Evolutionary conservation across 2,113 vertebrate genomes (phyloP).

Genomic region (Hyperoodon ampullatus): DNA sequence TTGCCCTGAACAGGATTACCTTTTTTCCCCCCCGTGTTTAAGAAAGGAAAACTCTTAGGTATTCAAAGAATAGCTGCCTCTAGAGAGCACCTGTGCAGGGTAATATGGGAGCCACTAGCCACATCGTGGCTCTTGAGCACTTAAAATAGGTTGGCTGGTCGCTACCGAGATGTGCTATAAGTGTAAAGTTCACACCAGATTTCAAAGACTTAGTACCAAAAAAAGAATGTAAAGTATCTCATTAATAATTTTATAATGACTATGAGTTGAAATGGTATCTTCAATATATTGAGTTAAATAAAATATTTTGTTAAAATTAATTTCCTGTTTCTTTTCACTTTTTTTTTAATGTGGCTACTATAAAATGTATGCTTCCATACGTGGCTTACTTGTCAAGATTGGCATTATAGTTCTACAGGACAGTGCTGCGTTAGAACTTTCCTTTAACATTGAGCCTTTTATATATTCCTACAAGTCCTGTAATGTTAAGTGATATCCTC

Average conservation of each 20-base stretch:
- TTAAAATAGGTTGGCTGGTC: conserved; percentile 16
- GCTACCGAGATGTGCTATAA: not conserved
- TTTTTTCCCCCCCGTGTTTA: not conserved
- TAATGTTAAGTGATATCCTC: conserved; percentile 19
- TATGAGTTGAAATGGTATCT: conserved; percentile 24
- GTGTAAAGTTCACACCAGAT: not conserved
- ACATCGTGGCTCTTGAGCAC: not conserved
- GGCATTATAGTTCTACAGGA: conserved; percentile 26
- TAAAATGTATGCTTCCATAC: conserved; percentile 23
- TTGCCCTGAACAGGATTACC: not conserved
- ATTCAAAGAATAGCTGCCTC: conserved; percentile 46
- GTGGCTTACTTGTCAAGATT: conserved; percentile 31
- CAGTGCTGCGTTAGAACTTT: conserved; percentile 35
- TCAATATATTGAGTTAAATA: conserved; percentile 27
- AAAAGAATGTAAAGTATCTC: conserved; percentile 22
- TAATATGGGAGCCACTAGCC: not conserved
- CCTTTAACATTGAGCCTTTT: conserved; percentile 12
- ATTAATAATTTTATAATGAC: conserved; percentile 34
- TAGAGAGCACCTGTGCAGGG: not conserved
- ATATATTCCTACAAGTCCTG: not conserved
- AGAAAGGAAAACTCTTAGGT: conserved; percentile 33
- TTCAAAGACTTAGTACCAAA: conserved; percentile 37
- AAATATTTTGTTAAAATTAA: conserved; percentile 49
- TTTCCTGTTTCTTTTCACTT: conserved; percentile 26
- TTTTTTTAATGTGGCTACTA: not conserved